Evolutionary conservation across 1,140 invertebrate species (phyloP).

Genomic region (Caenorhabditis elegans): DNA sequence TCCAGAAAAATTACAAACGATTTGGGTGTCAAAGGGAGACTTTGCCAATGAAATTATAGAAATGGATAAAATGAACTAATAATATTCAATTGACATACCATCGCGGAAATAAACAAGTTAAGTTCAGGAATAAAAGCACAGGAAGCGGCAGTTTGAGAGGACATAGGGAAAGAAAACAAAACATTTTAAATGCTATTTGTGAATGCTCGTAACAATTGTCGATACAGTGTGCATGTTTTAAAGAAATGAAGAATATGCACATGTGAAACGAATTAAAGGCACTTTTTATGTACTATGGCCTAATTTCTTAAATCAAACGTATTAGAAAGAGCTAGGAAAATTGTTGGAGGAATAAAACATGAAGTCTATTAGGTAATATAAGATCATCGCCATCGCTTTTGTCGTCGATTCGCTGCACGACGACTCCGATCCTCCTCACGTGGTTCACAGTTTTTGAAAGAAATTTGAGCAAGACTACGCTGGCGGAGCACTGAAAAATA

Average conservation of each 20-base stretch:
- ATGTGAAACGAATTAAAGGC: not conserved
- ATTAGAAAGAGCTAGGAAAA: not conserved
- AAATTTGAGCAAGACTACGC: constrained; percentile 10
- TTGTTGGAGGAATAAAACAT: not conserved
- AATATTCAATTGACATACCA: not conserved
- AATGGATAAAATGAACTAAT: no score
- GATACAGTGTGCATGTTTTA: no score
- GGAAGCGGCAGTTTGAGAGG: no score
- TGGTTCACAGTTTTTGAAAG: constrained; percentile 29
- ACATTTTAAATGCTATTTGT: no score
- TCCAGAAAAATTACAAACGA: not conserved
- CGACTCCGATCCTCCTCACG: constrained; percentile 41
- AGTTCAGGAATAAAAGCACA: not conserved
- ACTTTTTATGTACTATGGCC: not conserved
- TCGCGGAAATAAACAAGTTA: not conserved
- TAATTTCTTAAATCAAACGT: not conserved
- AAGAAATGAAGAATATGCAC: no score
- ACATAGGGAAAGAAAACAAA: not conserved
- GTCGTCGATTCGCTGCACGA: constrained; percentile 36
- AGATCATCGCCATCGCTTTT: constrained; percentile 11
- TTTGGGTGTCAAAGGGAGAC: not conserved
- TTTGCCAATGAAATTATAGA: no score
- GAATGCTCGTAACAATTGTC: no score
- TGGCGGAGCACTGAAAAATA: constrained; percentile 4
- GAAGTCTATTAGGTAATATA: not conserved